A percentile compares a stretch with the other conserved stretches of the same genome.
Conservation (phyloP, 2,888 invertebrate genomes). For the Xanthia togata region DNA sequence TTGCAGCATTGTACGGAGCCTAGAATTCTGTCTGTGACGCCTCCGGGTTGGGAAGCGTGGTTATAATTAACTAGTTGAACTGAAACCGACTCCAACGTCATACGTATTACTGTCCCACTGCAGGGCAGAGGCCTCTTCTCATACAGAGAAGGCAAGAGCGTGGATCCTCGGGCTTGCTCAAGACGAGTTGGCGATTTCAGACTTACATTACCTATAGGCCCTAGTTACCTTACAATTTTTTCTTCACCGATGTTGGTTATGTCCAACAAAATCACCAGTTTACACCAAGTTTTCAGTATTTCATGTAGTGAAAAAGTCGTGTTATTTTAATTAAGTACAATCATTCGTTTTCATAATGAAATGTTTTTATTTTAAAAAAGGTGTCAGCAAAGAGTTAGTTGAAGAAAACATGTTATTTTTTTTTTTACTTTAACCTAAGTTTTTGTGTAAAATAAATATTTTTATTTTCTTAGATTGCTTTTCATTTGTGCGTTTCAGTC, state of each 20-base stretch:
- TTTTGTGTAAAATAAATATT: slow-evolving; percentile 26
- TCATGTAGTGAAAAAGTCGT: not conserved
- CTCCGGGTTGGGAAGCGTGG: slow-evolving; percentile 59
- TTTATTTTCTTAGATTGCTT: not conserved
- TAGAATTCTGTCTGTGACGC: slow-evolving; percentile 48
- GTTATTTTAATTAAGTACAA: not conserved
- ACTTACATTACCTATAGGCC: not conserved
- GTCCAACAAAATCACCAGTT: not conserved
- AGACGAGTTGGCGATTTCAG: not conserved
- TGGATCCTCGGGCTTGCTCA: not conserved
- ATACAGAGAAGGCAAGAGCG: no score
- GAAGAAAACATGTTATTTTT: slow-evolving; percentile 3
- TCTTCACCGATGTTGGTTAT: not conserved
- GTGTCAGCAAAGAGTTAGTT: no score
- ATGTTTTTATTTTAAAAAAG: not conserved
- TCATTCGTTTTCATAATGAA: not conserved
- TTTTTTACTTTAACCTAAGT: not conserved
- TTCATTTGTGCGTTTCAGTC: not conserved
- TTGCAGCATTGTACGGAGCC: slow-evolving; percentile 56
- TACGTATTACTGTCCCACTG: no score
- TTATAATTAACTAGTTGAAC: slow-evolving; percentile 27
- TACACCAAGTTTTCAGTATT: not conserved
- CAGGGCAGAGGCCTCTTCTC: not conserved
- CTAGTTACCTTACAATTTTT: not conserved
- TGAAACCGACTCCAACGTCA: not conserved